Evolutionary conservation across 2,888 invertebrate species (phyloP).

Genomic region (Alcis repandata): DNA sequence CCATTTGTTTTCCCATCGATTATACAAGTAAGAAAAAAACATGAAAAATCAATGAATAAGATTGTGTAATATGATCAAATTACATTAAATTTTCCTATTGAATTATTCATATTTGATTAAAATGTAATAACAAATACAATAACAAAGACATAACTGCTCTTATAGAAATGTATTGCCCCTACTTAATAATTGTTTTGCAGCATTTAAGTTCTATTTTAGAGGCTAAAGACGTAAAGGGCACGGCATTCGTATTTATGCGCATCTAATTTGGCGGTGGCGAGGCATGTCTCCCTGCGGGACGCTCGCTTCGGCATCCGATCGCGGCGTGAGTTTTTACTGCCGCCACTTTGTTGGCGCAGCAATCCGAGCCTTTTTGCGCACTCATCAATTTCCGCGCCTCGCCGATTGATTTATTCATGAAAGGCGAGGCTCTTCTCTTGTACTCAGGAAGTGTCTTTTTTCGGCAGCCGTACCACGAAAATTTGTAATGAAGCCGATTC

Average conservation of each 20-base stretch:
- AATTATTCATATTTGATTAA: too few species aligned
- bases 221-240: conserved; percentile 50
- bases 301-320: conserved; percentile 64
- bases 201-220: conserved; percentile 26
- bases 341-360: conserved; percentile 82
- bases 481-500: conserved; percentile 83
- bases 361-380: conserved; percentile 79
- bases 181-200: background rate
- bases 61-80: too few species aligned
- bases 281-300: conserved; percentile 67
- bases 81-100: too few species aligned
- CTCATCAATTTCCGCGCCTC: conserved; percentile 86
- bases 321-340: conserved; percentile 78
- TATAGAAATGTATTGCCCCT: background rate
- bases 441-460: conserved; percentile 84
- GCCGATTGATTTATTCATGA: conserved; percentile 85
- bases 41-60: too few species aligned
- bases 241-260: conserved; percentile 74
- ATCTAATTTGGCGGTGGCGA: conserved; percentile 76
- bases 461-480: conserved; percentile 74
- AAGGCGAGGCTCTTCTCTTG: conserved; percentile 71
- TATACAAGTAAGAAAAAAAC: background rate
- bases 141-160: background rate
- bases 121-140: background rate
- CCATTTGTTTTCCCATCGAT: background rate